These are phyloP conservation scores for Eupeodes latifasciatus DNA, from an alignment of 2,888 invertebrate genomes.

Conservation along the genomic window DNA sequence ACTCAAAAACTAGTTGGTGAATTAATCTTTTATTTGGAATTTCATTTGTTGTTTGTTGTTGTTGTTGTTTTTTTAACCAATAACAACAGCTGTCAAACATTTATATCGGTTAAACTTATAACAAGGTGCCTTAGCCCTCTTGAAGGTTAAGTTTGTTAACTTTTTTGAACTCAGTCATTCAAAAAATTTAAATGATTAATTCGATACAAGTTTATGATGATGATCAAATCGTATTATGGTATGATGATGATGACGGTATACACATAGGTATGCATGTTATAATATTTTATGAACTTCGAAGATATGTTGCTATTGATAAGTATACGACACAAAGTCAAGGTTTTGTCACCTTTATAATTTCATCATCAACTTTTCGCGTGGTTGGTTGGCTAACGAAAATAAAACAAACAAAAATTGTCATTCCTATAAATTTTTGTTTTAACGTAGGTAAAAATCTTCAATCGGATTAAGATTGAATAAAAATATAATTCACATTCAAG, in stretches of 20 bases:
- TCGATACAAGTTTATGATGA: slow-evolving; percentile 17
- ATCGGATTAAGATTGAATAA: slow-evolving; percentile 27
- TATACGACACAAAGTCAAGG: slow-evolving; percentile 35
- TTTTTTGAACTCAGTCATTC: slow-evolving; percentile 6
- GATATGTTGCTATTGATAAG: background rate
- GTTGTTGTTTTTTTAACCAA: background rate
- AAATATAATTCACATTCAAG: slow-evolving; percentile 41
- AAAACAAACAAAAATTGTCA: no score
- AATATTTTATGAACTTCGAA: background rate
- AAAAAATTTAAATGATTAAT: slow-evolving; percentile 11
- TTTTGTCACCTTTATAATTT: slow-evolving; percentile 41
- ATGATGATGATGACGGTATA: slow-evolving; percentile 2
- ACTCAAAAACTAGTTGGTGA: slow-evolving; percentile 23
- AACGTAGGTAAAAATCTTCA: slow-evolving; percentile 40
- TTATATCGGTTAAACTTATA: slow-evolving; percentile 17
- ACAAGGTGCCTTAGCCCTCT: slow-evolving; percentile 9
- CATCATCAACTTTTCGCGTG: slow-evolving; percentile 30
- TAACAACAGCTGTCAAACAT: slow-evolving; percentile 4
- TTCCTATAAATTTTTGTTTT: background rate
- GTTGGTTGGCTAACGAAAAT: background rate
- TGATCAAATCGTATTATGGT: background rate
- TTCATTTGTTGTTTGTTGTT: background rate
- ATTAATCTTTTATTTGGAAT: slow-evolving; percentile 25
- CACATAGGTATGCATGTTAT: background rate
- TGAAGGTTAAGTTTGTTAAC: slow-evolving; percentile 21